Conservation (phyloP, 2,113 vertebrate species). For the Microcebus tavaratra region DNA sequence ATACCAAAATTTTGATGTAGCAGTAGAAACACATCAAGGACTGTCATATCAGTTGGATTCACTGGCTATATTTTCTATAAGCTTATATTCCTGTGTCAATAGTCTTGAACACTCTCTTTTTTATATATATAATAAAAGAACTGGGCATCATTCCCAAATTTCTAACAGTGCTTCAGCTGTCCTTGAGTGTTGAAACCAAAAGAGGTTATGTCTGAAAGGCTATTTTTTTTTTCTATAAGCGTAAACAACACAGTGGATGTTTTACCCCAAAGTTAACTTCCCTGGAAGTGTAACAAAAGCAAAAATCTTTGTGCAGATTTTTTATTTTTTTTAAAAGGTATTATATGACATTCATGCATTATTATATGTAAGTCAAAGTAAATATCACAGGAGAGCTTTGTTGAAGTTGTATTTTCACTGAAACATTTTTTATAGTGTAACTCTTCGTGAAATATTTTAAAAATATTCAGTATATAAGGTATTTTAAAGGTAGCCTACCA, state of each 20-base stretch:
- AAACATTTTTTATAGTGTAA: neutral
- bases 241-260: neutral
- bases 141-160: neutral
- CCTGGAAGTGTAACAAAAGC: neutral
- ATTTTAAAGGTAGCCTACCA: neutral
- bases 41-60: neutral
- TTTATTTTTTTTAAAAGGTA: neutral
- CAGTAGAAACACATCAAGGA: neutral
- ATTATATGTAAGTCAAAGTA: neutral
- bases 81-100: neutral
- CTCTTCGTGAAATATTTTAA: neutral
- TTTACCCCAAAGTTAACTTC: neutral
- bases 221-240: neutral
- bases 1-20: neutral
- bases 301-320: neutral
- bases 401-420: neutral
- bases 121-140: slow-evolving; percentile 5
- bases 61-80: neutral
- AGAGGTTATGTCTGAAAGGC: neutral
- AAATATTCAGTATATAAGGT: neutral
- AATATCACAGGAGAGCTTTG: neutral
- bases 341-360: neutral
- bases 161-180: neutral
- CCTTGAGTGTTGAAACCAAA: slow-evolving; percentile 28
- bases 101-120: neutral